These are phyloP conservation scores for Cardiocondyla obscurior DNA, from an alignment of 1,140 invertebrate species.

Conservation along the genomic window DNA sequence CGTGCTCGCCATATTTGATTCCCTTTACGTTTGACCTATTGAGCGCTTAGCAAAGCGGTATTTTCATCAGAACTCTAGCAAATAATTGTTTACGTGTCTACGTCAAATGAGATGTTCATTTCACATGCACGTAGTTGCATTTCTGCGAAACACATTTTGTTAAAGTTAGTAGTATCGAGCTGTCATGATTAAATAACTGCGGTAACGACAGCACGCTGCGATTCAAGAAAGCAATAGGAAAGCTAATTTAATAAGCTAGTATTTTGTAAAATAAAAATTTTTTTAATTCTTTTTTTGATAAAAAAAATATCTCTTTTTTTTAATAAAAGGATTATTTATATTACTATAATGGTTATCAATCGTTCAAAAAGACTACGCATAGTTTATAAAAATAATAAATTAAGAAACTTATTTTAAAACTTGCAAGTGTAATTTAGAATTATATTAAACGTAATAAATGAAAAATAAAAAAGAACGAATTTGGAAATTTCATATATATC, in stretches of 20 bases:
- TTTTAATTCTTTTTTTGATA: neutral
- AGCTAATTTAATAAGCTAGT: neutral
- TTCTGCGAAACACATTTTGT: slow-evolving; percentile 1
- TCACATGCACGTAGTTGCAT: neutral
- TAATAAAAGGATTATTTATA: too few species aligned
- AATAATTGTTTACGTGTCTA: slow-evolving; percentile 56
- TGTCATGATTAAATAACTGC: neutral
- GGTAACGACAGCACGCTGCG: too few species aligned
- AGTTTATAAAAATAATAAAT: neutral
- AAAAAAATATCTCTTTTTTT: too few species aligned
- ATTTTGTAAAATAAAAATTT: neutral
- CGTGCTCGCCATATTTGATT: slow-evolving; percentile 50
- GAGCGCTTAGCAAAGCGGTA: slow-evolving; percentile 22
- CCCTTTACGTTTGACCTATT: slow-evolving; percentile 55
- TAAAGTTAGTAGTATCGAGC: neutral
- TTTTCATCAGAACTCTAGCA: slow-evolving; percentile 44
- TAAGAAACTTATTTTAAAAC: too few species aligned
- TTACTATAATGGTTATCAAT: neutral
- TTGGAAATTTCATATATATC: neutral
- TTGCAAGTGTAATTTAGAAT: neutral
- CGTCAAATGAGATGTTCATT: slow-evolving; percentile 42
- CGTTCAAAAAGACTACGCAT: neutral
- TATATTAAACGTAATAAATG: neutral
- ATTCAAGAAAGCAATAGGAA: neutral
- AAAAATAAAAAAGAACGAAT: too few species aligned